These are phyloP conservation scores for Apus apus DNA, from an alignment of 2,113 vertebrate species.

Conservation along the genomic window DNA sequence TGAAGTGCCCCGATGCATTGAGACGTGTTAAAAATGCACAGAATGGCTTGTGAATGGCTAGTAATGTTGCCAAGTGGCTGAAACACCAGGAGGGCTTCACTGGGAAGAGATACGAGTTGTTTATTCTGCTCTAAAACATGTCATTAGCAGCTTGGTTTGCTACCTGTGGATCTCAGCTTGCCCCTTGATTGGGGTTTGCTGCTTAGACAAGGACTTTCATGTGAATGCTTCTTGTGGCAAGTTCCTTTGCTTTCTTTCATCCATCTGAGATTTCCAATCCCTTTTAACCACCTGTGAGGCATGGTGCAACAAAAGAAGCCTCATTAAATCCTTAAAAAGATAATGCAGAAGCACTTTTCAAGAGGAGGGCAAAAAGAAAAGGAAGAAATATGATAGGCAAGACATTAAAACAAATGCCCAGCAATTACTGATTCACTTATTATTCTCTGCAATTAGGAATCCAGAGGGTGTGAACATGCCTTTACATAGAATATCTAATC, in stretches of 20 bases:
- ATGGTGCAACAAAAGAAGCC: background rate
- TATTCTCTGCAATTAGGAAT: background rate
- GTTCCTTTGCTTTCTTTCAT: background rate
- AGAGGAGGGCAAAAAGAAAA: background rate
- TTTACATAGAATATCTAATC: background rate
- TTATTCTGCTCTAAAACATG: background rate
- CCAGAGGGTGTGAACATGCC: background rate
- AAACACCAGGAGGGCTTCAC: background rate
- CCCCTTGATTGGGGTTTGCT: background rate
- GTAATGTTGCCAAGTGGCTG: background rate
- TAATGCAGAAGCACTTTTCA: background rate
- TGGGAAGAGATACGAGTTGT: rapidly evolving
- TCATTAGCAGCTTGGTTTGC: background rate
- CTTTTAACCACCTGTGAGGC: background rate
- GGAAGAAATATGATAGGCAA: background rate
- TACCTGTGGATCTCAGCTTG: background rate
- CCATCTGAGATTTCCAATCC: background rate
- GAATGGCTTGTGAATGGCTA: rapidly evolving
- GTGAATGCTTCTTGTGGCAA: background rate
- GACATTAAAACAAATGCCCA: background rate
- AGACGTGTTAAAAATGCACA: background rate
- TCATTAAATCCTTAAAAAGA: background rate
- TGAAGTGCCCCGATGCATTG: rapidly evolving
- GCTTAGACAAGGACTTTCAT: background rate
- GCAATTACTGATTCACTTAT: background rate